Evolutionary conservation across 1,140 invertebrate species (phyloP), one percentile per base, ranked within the genome.

Genomic region (Drosophila chauvacae): DNA sequence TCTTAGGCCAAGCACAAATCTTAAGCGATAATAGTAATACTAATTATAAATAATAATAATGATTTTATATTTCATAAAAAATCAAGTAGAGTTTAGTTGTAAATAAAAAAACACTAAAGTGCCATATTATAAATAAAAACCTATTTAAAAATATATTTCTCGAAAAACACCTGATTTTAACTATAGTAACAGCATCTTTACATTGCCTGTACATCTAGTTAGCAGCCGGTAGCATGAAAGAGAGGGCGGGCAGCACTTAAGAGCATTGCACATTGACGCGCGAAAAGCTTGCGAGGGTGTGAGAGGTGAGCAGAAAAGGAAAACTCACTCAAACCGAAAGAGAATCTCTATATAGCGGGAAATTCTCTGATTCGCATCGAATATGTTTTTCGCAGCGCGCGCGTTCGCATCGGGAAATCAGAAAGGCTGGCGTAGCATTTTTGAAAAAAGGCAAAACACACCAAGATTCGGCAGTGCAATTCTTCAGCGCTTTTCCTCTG

Each of bases 361-460:
- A 56, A 28, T 65, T 35, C 62, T 62, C 62, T 23, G 62, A 44
- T 61, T 65, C 53, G 62, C n/a, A 44, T 62, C 39, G 62, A 65
- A 65, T 65, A 65, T 55, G 66, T 70, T 68, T 73, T 81, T 82
- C 35, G 75, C 74, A 82, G 80, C 82, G 77, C 80, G 77, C 53
- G 74, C 50, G 66, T 41, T 77, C 66, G 64, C 68, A 56, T 62
- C 50, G 66, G 41, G 47, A 48, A 70, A 63, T 66, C 63, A 28
- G 42, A 66, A 63, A 68, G 33, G 62, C 57, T 55, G 48, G 39
- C 63, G 23, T 63, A 53, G 66, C 63, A 68, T 55, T 65, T 62
- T 56, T 35, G n/a, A 28, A 53, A 51, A 18, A 51, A 50, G 9
- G 9, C 18, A 33, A 45, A 20, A 60, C 44, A 16, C 14, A 30